Evolutionary conservation across 2,113 vertebrate species (phyloP).

Genomic region (Ceyx margarethae): DNA sequence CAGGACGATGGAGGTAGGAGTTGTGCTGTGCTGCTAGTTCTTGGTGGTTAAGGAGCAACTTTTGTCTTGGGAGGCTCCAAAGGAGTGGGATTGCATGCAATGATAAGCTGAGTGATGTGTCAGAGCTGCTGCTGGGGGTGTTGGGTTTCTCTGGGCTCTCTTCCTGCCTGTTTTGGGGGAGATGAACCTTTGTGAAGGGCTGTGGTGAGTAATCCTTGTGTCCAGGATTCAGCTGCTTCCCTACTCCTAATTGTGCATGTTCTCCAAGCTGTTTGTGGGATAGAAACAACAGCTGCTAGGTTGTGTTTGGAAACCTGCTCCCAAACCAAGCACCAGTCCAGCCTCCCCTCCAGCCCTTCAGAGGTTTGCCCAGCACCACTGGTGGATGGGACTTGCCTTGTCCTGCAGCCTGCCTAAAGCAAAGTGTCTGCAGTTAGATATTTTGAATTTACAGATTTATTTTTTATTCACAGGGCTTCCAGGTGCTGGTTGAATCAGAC

Average conservation of each 20-base stretch:
- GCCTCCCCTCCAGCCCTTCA: background rate
- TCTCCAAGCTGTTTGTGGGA: background rate
- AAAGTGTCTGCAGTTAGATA: background rate
- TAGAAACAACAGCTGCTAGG: background rate
- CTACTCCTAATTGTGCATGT: background rate
- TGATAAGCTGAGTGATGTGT: background rate
- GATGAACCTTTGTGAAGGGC: background rate
- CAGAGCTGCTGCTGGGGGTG: background rate
- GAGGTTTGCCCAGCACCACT: background rate
- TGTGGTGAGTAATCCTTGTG: background rate
- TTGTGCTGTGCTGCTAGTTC: background rate
- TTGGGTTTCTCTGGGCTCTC: background rate
- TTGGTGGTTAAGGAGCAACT: background rate
- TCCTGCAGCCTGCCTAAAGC: accelerated
- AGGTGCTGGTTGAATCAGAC: constrained; percentile 94
- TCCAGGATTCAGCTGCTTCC: background rate
- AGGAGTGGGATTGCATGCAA: background rate
- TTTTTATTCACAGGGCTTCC: constrained; percentile 85
- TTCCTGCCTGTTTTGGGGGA: background rate
- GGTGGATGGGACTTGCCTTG: background rate
- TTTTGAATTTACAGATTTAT: background rate
- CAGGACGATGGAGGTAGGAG: constrained; percentile 89
- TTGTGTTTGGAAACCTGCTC: background rate
- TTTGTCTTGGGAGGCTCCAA: accelerated
- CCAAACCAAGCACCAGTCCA: background rate